Percentiles rank a stretch among this genome's conserved stretches.
phyloP scores from a whole-genome alignment of 2,888 invertebrate genomes.

The Drosophila multiciliata region DNA sequence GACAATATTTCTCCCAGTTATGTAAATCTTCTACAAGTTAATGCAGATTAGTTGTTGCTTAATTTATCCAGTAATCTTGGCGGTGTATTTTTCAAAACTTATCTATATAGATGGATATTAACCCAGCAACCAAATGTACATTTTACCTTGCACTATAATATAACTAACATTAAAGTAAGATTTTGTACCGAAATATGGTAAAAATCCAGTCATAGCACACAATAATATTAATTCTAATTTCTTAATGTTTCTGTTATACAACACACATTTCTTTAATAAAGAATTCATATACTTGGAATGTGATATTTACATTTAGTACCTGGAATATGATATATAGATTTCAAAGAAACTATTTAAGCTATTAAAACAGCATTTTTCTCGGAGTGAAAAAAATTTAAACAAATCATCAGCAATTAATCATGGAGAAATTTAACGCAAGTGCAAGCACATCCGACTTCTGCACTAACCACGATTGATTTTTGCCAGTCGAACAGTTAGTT shows the following conservation, averaged over 20 bases:
- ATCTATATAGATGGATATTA: too few relatives aligned
- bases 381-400: not conserved
- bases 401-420: slow-evolving; percentile 53
- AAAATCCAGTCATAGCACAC: not conserved
- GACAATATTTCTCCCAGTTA: not conserved
- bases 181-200: not conserved
- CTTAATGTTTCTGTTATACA: not conserved
- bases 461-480: slow-evolving; percentile 74
- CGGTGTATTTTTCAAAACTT: too few relatives aligned
- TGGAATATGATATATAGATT: not conserved
- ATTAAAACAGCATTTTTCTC: not conserved
- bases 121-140: not conserved
- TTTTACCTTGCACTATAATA: not conserved
- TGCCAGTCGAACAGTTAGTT: slow-evolving; percentile 55
- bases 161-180: not conserved
- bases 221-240: not conserved
- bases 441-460: slow-evolving; percentile 60
- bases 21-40: not conserved
- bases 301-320: not conserved
- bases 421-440: slow-evolving; percentile 48
- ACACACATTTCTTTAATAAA: not conserved
- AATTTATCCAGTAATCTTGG: not conserved
- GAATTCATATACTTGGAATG: not conserved
- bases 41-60: not conserved
- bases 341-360: not conserved